Evolutionary conservation across 2,113 vertebrate genomes (phyloP), one percentile per base, ranked within the genome.

Genomic region (Amphilophus citrinellus): DNA sequence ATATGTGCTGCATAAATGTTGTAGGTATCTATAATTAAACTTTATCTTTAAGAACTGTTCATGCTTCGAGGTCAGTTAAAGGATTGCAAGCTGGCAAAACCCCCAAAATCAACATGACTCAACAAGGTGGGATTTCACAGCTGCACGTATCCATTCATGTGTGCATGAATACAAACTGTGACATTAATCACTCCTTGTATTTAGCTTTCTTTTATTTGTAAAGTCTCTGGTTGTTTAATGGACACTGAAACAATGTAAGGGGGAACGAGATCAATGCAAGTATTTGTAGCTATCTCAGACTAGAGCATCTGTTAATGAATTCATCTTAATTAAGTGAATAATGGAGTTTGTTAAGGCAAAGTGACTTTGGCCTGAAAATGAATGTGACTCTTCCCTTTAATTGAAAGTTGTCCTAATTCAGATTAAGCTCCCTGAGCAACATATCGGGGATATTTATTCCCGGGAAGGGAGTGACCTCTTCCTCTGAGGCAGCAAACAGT

Each of bases 341-440:
- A 32, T 0, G 32, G 68, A 1, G 18, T 53, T 56, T 73, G 18
- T 73, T 56, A 56, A 73, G 1, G 47, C 47, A 73, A 73, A n/a
- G 7, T 73, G 68, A 35, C 68, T 73, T 73, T 73, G 47, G 32
- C 47, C 68, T 56, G 47, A 35, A 73, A 73, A 56, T 1, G 0
- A 73, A 73, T 73, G 68, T 56, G 68, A 73, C 68, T 56, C 68
- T 73, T 53, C 32, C 10, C 6, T 9, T 56, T 73, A 9, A 73
- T 35, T 73, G 47, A 73, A 56, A 56, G 66, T 71, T 73, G 32
- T 56, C 10, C 68, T 73, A 1, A 44, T 37, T 42, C 50, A 80
- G 32, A 42, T 32, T 50, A 37, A 61, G 66, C 35, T 56, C 68
- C 0, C 2, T 4, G 4, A n/a, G 68, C 27, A 56, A 18, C 47